Evolutionary conservation across 1,140 invertebrate genomes (phyloP).

Genomic region (Propsilocerus akamusi): DNA sequence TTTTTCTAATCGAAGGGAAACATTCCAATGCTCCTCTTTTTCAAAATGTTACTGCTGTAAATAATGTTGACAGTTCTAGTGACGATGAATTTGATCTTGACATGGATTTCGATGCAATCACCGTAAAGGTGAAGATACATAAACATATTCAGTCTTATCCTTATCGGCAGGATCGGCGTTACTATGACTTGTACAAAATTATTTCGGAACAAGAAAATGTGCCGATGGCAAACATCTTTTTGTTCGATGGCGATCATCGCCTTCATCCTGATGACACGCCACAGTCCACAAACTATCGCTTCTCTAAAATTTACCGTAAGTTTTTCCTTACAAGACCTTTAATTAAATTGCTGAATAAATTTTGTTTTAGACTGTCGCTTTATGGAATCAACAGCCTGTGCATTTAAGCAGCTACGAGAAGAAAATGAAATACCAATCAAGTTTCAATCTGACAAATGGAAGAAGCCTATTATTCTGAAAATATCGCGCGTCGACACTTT

Average conservation of each 20-base stretch:
- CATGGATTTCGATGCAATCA: not conserved
- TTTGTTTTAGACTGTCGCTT: no score
- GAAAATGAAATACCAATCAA: constrained; percentile 7
- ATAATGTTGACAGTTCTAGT: not conserved
- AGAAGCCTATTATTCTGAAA: not conserved
- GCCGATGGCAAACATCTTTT: not conserved
- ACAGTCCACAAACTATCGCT: not conserved
- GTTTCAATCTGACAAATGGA: constrained; percentile 2
- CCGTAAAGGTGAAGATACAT: not conserved
- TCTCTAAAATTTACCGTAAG: not conserved
- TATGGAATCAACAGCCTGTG: not conserved
- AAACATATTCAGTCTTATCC: not conserved
- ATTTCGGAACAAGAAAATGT: not conserved
- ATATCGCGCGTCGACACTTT: not conserved
- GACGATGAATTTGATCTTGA: not conserved
- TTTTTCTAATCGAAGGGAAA: not conserved
- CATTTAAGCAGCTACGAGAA: not conserved
- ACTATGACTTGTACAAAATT: not conserved
- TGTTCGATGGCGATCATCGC: not conserved
- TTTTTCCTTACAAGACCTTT: no score
- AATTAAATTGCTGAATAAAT: no score
- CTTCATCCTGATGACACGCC: not conserved
- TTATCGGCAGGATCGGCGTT: not conserved
- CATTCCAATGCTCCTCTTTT: not conserved
- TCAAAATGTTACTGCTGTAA: not conserved